Conservation (phyloP, 2,113 vertebrate species). For the Mirounga angustirostris region DNA sequence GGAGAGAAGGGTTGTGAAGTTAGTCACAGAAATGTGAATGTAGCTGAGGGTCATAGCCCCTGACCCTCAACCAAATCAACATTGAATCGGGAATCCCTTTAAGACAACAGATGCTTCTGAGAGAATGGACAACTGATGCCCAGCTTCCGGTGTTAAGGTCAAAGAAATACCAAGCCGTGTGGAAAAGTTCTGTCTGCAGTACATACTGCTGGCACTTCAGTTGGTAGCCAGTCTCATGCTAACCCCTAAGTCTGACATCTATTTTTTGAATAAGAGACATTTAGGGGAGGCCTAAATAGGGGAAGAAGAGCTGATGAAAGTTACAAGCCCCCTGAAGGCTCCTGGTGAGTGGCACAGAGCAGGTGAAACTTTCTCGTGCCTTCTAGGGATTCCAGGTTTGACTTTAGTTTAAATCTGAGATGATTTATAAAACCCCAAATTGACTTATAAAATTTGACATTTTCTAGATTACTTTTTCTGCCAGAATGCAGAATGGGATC, state of each 20-base stretch:
- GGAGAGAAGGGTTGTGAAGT: neutral
- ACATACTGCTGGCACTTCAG: neutral
- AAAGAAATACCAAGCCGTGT: neutral
- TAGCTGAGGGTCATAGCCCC: too few relatives aligned
- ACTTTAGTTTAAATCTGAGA: slow-evolving; percentile 44
- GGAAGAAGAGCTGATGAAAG: neutral
- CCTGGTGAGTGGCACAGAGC: rapidly evolving
- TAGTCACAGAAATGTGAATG: neutral
- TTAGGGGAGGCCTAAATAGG: rapidly evolving
- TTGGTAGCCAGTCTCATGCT: neutral
- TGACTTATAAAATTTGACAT: slow-evolving; percentile 61
- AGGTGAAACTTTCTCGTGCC: neutral
- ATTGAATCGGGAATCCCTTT: neutral
- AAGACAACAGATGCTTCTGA: neutral
- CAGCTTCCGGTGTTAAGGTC: neutral
- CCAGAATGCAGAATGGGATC: slow-evolving; percentile 38
- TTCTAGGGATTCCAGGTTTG: neutral
- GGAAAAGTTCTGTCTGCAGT: neutral
- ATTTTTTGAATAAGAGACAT: neutral
- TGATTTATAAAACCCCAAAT: slow-evolving; percentile 30
- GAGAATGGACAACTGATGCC: neutral
- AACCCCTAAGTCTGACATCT: neutral
- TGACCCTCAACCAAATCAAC: neutral
- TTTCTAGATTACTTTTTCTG: slow-evolving; percentile 62
- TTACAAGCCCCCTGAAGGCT: neutral